Evolutionary conservation across 2,113 vertebrate genomes (phyloP).

Genomic region (Elaphurus davidianus): DNA sequence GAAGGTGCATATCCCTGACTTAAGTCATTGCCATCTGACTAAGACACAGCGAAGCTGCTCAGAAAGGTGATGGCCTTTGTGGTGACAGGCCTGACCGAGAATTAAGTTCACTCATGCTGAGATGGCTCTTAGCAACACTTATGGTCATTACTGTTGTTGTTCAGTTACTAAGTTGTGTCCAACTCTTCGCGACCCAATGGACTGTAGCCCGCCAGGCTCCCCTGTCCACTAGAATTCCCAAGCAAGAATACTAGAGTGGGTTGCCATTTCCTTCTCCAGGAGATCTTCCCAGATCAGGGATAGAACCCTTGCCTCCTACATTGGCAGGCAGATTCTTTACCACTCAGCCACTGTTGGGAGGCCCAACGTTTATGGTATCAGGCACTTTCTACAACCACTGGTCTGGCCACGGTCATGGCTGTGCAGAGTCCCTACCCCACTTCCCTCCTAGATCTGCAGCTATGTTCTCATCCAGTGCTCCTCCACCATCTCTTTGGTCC

Average conservation of each 20-base stretch:
- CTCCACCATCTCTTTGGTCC: not conserved
- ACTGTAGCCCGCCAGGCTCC: not conserved
- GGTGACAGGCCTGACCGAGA: not conserved
- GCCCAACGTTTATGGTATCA: not conserved
- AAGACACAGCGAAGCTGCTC: not conserved
- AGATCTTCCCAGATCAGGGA: not conserved
- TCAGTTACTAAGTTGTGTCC: not conserved
- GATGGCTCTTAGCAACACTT: not conserved
- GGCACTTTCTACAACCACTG: not conserved
- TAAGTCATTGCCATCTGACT: not conserved
- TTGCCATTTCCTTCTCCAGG: not conserved
- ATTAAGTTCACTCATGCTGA: not conserved
- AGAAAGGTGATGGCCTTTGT: not conserved
- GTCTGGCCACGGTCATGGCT: not conserved
- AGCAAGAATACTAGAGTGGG: not conserved
- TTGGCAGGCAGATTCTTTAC: not conserved
- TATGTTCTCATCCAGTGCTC: not conserved
- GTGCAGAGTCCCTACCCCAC: not conserved
- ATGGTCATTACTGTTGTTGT: not conserved
- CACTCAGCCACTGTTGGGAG: not conserved
- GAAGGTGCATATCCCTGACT: not conserved
- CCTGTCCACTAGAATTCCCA: not conserved
- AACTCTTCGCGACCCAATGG: not conserved
- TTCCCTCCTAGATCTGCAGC: not conserved
- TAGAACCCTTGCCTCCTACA: not conserved